Percentiles rank a stretch among this genome's conserved stretches.
phyloP scores from a whole-genome alignment of 2,888 invertebrate genomes.

The Epirrita christyi region DNA sequence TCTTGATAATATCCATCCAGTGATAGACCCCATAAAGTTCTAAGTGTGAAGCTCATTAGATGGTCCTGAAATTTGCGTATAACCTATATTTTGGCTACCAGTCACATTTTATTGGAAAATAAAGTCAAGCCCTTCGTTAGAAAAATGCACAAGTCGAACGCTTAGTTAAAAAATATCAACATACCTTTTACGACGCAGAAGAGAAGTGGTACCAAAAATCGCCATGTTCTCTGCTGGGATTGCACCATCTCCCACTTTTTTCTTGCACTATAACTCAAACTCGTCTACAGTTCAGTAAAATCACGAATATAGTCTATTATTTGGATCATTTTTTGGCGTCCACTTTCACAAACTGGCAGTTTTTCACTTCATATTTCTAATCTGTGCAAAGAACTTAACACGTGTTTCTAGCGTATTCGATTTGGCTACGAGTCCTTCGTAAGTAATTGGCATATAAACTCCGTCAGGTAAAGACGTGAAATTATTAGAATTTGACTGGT shows the following conservation, averaged over 20 bases:
- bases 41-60: too few relatives aligned
- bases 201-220: constrained; percentile 54
- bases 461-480: neutral
- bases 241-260: constrained; percentile 65
- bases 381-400: neutral
- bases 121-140: too few relatives aligned
- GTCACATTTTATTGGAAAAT: too few relatives aligned
- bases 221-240: constrained; percentile 54
- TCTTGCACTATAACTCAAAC: constrained; percentile 55
- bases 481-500: too few relatives aligned
- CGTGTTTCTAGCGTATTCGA: neutral
- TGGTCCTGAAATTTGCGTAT: too few relatives aligned
- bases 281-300: constrained; percentile 41
- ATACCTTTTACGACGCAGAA: constrained; percentile 60
- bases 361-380: constrained; percentile 11
- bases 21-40: too few relatives aligned
- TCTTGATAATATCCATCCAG: too few relatives aligned
- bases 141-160: too few relatives aligned
- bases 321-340: constrained; percentile 43
- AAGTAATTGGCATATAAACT: neutral
- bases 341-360: constrained; percentile 33
- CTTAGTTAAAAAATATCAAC: constrained; percentile 24
- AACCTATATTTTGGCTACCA: too few relatives aligned
- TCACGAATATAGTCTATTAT: constrained; percentile 47
- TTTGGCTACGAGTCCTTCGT: neutral